A percentile compares a stretch with the other conserved stretches of the same genome.
Conservation (phyloP, 53 echinoderm and acorn worm species). For the Patiria pectinifera region DNA sequence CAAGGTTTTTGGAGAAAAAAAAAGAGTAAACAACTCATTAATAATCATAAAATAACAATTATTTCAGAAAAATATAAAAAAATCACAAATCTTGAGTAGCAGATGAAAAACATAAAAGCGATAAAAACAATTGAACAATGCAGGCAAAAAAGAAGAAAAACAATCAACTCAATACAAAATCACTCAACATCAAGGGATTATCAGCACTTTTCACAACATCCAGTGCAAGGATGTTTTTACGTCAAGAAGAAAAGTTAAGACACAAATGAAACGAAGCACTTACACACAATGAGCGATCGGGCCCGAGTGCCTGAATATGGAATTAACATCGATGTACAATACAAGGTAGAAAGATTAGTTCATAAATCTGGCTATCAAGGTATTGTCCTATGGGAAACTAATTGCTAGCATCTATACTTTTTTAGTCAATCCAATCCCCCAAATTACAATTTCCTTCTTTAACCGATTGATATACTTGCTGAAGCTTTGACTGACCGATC, state of each 20-base stretch:
- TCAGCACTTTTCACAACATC: not conserved
- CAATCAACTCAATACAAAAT: not conserved
- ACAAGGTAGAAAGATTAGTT: slow-evolving; percentile 7
- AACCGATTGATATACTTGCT: too few relatives aligned
- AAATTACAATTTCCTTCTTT: too few relatives aligned
- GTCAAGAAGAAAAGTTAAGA: not conserved
- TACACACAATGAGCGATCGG: slow-evolving; percentile 18
- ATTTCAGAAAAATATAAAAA: not conserved
- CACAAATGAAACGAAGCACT: not conserved
- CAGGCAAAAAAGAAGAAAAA: not conserved
- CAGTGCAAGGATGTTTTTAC: not conserved
- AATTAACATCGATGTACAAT: not conserved
- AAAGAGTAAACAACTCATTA: not conserved
- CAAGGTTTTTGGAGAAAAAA: not conserved
- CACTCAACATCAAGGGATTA: not conserved
- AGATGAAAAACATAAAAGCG: not conserved
- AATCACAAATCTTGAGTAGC: not conserved
- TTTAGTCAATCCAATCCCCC: too few relatives aligned
- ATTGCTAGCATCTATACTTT: not conserved
- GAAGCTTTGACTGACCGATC: too few relatives aligned
- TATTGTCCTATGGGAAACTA: not conserved
- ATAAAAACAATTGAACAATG: not conserved
- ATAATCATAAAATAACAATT: not conserved
- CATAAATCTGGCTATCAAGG: not conserved
- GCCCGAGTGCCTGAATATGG: not conserved